Percentiles rank a stretch among this genome's conserved stretches.
These are phyloP conservation scores for Heteronetta atricapilla DNA, from an alignment of 2,113 vertebrate genomes.

Conservation along the genomic window DNA sequence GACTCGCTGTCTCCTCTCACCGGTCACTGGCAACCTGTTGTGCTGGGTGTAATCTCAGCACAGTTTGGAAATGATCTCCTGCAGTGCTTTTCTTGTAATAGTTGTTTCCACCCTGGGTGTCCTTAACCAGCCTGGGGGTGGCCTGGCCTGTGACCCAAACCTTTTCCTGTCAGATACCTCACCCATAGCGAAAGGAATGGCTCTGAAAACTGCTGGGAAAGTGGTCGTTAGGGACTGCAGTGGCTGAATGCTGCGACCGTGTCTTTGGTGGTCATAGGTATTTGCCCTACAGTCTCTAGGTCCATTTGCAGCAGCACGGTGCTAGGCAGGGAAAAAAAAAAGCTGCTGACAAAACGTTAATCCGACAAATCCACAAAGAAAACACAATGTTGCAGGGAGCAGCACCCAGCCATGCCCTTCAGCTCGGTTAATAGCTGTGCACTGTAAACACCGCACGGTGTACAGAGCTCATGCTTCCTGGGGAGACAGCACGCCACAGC, in stretches of 20 bases:
- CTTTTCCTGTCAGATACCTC: not conserved
- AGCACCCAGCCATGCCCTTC: not conserved
- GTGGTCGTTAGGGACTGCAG: not conserved
- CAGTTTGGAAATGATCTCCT: not conserved
- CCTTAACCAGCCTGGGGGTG: not conserved
- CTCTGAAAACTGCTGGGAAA: not conserved
- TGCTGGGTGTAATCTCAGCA: not conserved
- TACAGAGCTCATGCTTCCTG: not conserved
- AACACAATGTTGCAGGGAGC: not conserved
- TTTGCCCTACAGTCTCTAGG: not conserved
- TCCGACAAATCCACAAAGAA: not conserved
- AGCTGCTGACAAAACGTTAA: not conserved
- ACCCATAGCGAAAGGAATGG: rapidly evolving
- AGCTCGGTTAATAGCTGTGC: not conserved
- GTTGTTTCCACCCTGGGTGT: rapidly evolving
- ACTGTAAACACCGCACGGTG: rapidly evolving
- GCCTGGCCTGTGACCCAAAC: not conserved
- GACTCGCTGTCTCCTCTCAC: not conserved
- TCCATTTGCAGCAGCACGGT: not conserved
- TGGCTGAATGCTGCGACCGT: rapidly evolving
- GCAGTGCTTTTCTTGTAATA: not conserved
- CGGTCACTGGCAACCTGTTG: not conserved
- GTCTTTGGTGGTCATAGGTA: rapidly evolving
- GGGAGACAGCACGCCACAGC: rapidly evolving
- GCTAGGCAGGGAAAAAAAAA: not conserved